Evolutionary conservation across 2,113 vertebrate genomes (phyloP).

Genomic region (Natator depressus): DNA sequence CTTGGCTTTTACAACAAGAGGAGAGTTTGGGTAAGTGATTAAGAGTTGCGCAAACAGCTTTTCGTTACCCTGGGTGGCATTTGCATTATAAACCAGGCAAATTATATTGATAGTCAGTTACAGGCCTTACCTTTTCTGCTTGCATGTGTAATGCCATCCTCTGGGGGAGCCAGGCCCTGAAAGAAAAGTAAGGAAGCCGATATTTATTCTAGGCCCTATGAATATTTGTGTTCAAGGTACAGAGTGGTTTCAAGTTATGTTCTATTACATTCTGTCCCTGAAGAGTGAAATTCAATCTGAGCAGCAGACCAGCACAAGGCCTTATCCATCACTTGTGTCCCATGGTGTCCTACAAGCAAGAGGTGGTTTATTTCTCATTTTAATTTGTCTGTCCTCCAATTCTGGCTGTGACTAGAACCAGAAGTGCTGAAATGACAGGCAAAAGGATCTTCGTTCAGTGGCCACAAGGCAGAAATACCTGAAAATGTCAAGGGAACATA

Average conservation of each 20-base stretch:
- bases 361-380: too few relatives aligned
- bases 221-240: rapidly evolving
- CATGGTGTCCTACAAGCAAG: neutral
- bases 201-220: neutral
- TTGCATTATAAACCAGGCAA: neutral
- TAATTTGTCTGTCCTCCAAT: neutral
- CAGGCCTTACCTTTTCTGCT: constrained; percentile 51
- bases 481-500: neutral
- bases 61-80: neutral
- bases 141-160: neutral
- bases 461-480: neutral
- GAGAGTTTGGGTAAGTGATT: neutral
- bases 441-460: neutral
- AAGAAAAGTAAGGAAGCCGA: neutral
- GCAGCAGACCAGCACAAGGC: rapidly evolving
- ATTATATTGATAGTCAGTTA: neutral
- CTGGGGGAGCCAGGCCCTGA: constrained; percentile 26
- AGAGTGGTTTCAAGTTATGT: neutral
- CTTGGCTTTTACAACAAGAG: neutral
- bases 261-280: neutral
- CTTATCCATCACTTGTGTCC: rapidly evolving
- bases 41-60: neutral
- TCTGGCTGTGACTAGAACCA: neutral
- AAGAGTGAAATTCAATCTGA: neutral
- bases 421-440: neutral